Base-by-base conservation (phyloP, 2,888 invertebrate genomes). In the Cepaea hortensis region DNA sequence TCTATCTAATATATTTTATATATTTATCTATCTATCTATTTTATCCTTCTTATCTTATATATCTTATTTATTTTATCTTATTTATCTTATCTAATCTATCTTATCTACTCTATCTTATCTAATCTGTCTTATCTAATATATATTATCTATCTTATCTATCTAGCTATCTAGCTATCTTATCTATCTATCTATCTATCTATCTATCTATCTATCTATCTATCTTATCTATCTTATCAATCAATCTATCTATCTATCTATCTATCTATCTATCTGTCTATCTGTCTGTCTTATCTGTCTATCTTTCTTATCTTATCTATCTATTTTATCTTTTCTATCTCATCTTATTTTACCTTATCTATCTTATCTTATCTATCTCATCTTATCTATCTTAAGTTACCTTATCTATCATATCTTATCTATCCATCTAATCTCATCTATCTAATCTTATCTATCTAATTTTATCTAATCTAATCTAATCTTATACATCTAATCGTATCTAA, bases 211-310 rank as follows among this genome's bases (percentile, higher is more conserved):
- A 35, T 35, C 35, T 35, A 35, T 35, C 35, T 35, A 35, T 35
- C 35, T 35, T 35, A 35, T 35, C 35, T 35, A 35, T 35, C 35
- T 35, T 35, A 65, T 65, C 65, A 1, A 65, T 65, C 65, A 1
- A 65, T 65, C 65, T 65, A 65, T 65, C 65, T 65, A 65, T 65
- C 65, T 65, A 65, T 65, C 65, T 65, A 65, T 65, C 65, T 65
- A 35, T 35, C 35, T 35, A 1, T 35, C 35, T 35, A 35, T 35
- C 35, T 35, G 35, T 35, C 35, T 35, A 35, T 35, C 35, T 35
- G 35, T 35, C 35, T 35, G 35, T 35, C 35, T 35, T 35, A 35
- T 35, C 35, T 35, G 35, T 35, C 35, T 35, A 35, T 35, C 35
- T 35, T 35, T 35, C 35, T 35, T 35, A 35, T 35, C 35, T 35